Base-by-base conservation (phyloP, 2,113 vertebrate species). In the Podilymbus podiceps region DNA sequence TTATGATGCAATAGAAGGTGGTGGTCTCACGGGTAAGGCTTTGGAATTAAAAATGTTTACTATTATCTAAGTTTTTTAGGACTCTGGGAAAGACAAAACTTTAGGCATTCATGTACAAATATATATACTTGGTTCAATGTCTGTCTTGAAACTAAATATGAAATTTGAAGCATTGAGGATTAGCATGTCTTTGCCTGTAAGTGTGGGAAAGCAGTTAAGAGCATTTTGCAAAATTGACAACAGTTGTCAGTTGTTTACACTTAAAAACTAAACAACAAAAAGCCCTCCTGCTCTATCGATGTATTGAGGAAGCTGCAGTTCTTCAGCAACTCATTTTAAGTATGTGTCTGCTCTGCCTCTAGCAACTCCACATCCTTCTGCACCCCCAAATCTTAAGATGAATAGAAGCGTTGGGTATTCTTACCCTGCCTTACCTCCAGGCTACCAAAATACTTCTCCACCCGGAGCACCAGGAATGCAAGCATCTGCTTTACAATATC, bases 361-460 rank as follows among this genome's bases (percentile, higher is more conserved):
- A 98, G 98, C 98, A 96, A 97, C 97, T 82, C 79, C 97, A 35
- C 97, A 98, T 94, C 78, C 97, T n/a, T 92, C 91, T 88, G 90
- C 95, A 81, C 79, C 97, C 89, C 98, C 98, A 6, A 98, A 98
- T 62, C 97, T 98, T 46, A 98, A 98, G 58, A 94, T 98, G 35
- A 98, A 97, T 76, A 98, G 98, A 88, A 98, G 96, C 68, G 98
- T 99, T 96, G 98, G 98, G 12, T 98, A 98, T 97, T 97, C 98
- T 5, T 99, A 99, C 97, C 99, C 99, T 35, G 97, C 99, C 59
- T 98, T 99, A 67, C 99, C 98, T 25, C 99, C 98, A 16, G 99
- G 98, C 90, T 99, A 99, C 96, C 99, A 99, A 97, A 99, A 98
- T 94, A 91, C 97, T 73, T 21, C 97, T 11, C 76, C 95, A 35